Evolutionary conservation across 2,113 vertebrate genomes (phyloP).

Genomic region (Oreochromis aureus): DNA sequence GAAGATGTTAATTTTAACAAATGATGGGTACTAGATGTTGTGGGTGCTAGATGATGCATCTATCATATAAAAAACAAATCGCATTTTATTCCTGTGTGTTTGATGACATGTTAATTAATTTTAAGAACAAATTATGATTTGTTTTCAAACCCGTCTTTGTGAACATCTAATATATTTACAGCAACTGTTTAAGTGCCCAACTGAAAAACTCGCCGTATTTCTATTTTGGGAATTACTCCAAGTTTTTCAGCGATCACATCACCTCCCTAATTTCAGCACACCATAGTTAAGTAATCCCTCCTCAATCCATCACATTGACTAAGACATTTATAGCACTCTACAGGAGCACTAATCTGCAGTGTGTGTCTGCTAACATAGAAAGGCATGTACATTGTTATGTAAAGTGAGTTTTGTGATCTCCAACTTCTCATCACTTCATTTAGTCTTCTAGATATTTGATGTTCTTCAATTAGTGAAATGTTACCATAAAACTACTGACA

Average conservation of each 20-base stretch:
- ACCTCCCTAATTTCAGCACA: not conserved
- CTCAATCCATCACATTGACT: not conserved
- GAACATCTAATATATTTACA: not conserved
- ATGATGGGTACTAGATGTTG: not conserved
- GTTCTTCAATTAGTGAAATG: not conserved
- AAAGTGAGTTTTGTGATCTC: not conserved
- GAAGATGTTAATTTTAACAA: not conserved
- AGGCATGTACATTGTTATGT: not conserved
- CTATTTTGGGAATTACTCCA: not conserved
- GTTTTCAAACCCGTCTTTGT: fast-evolving
- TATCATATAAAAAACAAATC: not conserved
- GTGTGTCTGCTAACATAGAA: not conserved
- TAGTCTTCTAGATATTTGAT: not conserved
- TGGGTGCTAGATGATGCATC: not conserved
- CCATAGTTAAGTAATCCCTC: not conserved
- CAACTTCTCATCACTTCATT: not conserved
- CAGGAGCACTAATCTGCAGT: not conserved
- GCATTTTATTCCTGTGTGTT: not conserved
- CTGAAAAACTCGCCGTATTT: fast-evolving
- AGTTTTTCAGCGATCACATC: not conserved
- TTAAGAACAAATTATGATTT: not conserved
- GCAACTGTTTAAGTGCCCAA: not conserved
- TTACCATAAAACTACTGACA: not conserved
- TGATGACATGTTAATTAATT: not conserved
- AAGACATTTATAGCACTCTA: constrained; percentile 7